Conservation (phyloP, 2,113 vertebrate species). For the Cottus gobio region DNA sequence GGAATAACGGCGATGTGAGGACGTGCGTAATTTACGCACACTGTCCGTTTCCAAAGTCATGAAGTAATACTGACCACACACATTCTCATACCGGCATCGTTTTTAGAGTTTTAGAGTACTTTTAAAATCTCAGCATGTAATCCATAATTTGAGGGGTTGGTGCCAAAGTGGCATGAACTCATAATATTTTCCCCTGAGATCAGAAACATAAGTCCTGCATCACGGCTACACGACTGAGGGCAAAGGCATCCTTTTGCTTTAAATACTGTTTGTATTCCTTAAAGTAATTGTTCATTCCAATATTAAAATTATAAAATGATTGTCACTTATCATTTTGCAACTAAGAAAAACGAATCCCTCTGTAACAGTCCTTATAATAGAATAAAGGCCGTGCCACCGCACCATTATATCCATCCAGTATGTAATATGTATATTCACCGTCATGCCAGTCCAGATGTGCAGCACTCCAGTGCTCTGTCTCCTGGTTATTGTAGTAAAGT, state of each 20-base stretch:
- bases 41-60: slow-evolving; percentile 13
- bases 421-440: background rate
- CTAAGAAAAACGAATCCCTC: background rate
- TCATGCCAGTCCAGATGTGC: background rate
- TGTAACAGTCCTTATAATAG: background rate
- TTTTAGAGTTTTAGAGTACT: background rate
- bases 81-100: slow-evolving; percentile 1
- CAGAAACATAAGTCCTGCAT: background rate
- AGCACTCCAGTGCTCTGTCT: slow-evolving; percentile 9
- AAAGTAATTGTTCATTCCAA: background rate
- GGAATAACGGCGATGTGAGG: slow-evolving; percentile 61
- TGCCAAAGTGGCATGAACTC: background rate
- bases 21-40: slow-evolving; percentile 69
- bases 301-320: background rate
- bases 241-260: background rate
- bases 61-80: slow-evolving; percentile 17
- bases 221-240: background rate
- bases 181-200: background rate
- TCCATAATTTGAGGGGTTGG: background rate
- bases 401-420: background rate
- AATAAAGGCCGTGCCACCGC: background rate
- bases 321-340: background rate
- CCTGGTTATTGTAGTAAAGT: slow-evolving; percentile 50
- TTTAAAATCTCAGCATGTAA: background rate
- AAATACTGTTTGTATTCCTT: background rate